A percentile compares a stretch with the other conserved stretches of the same genome.
Conservation (phyloP, 2,797 vertebrate genomes). For the Acrocephalus scirpaceus region DNA sequence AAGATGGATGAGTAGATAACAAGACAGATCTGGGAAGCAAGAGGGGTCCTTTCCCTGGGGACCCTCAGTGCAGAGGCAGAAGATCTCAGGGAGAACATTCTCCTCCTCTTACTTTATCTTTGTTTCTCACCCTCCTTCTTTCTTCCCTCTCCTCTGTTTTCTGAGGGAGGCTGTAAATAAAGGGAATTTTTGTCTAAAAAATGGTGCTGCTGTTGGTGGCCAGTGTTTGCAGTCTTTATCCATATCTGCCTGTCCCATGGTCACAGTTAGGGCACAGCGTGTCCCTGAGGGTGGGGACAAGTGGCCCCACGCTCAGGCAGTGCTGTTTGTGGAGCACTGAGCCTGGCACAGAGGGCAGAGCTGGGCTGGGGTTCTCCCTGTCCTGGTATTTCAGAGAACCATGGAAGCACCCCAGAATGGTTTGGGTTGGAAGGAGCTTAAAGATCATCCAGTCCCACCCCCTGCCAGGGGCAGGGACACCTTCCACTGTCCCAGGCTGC, state of each 20-base stretch:
- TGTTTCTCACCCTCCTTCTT: not conserved
- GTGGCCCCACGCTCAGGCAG: not conserved
- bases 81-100: not conserved
- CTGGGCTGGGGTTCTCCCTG: not conserved
- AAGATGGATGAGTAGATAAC: constrained; percentile 37
- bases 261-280: accelerated
- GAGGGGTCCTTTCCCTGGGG: not conserved
- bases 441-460: accelerated
- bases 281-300: not conserved
- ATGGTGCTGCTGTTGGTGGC: not conserved
- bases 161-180: not conserved
- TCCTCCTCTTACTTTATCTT: not conserved
- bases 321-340: not conserved
- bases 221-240: not conserved
- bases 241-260: not conserved
- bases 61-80: not conserved
- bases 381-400: not conserved
- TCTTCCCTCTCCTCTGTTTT: not conserved
- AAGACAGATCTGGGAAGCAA: constrained; percentile 13
- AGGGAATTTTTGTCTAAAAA: not conserved
- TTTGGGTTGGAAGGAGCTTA: not conserved
- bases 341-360: not conserved
- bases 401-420: not conserved
- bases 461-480: not conserved
- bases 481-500: accelerated